phyloP scores from a whole-genome alignment of 2,888 invertebrate genomes.

The Griposia aprilina region DNA sequence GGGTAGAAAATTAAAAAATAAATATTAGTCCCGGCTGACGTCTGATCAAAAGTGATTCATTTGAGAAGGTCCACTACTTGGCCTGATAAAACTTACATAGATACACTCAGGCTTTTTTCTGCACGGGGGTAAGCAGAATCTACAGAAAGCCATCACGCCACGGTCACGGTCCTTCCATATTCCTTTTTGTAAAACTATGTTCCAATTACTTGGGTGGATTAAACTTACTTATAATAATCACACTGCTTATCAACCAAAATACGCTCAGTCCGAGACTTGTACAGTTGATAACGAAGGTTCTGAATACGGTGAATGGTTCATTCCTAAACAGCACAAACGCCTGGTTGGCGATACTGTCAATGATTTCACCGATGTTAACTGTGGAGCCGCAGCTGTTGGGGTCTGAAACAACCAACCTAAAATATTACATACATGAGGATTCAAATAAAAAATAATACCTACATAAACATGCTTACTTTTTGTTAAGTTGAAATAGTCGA shows the following conservation, averaged over 20 bases:
- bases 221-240: conserved; percentile 80
- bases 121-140: too few species aligned
- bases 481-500: background rate
- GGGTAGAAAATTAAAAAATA: background rate
- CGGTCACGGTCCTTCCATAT: too few species aligned
- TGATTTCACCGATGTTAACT: conserved; percentile 79
- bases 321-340: conserved; percentile 78
- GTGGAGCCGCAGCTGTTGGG: conserved; percentile 75
- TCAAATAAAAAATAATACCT: background rate
- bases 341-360: conserved; percentile 78
- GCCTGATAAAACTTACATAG: background rate
- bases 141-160: too few species aligned
- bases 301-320: conserved; percentile 76
- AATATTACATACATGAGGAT: conserved; percentile 43
- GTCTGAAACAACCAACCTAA: conserved; percentile 74
- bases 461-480: background rate
- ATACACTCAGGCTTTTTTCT: background rate
- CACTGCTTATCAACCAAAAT: conserved; percentile 79
- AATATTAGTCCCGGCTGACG: background rate
- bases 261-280: conserved; percentile 74
- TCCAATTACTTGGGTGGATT: background rate
- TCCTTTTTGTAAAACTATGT: background rate
- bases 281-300: conserved; percentile 81
- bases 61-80: background rate
- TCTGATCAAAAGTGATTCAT: background rate